These are phyloP conservation scores for Petrocephalus sullivani DNA, from an alignment of 2,797 vertebrate species.

Conservation along the genomic window DNA sequence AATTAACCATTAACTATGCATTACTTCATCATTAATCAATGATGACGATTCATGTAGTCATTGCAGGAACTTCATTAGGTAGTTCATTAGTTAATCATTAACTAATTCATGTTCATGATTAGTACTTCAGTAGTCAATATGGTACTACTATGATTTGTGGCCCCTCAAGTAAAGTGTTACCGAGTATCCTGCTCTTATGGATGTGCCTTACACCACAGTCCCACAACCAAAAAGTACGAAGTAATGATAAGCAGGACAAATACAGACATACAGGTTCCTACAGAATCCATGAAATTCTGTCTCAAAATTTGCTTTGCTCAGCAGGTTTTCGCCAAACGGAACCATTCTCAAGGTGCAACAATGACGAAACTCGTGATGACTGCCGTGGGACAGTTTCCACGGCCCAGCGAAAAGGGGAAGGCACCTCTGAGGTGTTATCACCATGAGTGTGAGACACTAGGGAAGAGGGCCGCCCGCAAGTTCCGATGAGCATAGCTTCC, in stretches of 20 bases:
- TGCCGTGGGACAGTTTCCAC: not conserved
- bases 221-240: not conserved
- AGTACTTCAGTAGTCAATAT: too few relatives aligned
- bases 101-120: too few relatives aligned
- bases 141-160: too few relatives aligned
- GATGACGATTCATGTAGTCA: too few relatives aligned
- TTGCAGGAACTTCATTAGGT: too few relatives aligned
- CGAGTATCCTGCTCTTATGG: not conserved
- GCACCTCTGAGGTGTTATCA: not conserved
- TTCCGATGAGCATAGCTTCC: not conserved
- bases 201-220: not conserved
- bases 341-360: not conserved
- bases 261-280: not conserved
- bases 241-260: not conserved
- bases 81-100: too few relatives aligned
- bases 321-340: not conserved
- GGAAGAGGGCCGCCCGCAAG: not conserved
- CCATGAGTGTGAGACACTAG: not conserved
- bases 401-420: not conserved
- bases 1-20: too few relatives aligned
- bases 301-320: not conserved
- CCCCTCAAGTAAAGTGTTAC: too few relatives aligned
- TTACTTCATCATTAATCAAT: too few relatives aligned
- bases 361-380: not conserved
- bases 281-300: not conserved